phyloP scores from a whole-genome alignment of 2,888 invertebrate genomes.

The Chymomyza caudatula region DNA sequence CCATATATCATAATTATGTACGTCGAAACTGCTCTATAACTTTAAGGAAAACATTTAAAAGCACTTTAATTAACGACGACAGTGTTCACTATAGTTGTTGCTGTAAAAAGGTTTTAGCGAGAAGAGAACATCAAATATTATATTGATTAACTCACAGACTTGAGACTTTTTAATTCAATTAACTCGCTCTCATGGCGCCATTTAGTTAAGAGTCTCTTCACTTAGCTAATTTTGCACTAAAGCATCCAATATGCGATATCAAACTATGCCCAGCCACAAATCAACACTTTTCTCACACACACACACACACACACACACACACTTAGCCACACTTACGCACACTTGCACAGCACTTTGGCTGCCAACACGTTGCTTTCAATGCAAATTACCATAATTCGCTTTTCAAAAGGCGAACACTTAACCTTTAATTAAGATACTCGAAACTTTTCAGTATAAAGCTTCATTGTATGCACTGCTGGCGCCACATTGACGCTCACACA shows the following conservation, averaged over 20 bases:
- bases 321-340: background rate
- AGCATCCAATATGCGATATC: background rate
- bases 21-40: background rate
- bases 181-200: background rate
- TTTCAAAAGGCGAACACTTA: conserved; percentile 59
- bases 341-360: background rate
- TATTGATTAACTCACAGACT: background rate
- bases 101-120: background rate
- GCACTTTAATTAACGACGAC: background rate
- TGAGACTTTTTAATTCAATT: background rate
- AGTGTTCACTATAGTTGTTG: background rate
- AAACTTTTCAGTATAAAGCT: conserved; percentile 65
- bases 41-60: background rate
- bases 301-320: background rate
- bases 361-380: conserved; percentile 36
- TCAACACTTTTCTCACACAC: background rate
- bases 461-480: conserved; percentile 44
- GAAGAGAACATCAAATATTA: background rate
- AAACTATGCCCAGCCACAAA: background rate
- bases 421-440: conserved; percentile 68
- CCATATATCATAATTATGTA: background rate
- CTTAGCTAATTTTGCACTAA: background rate
- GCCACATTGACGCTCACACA: conserved; percentile 46
- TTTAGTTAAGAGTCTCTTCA: background rate
- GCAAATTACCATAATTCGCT: conserved; percentile 64